Evolutionary conservation across 2,888 invertebrate species (phyloP).

Genomic region (Malacosoma neustria): DNA sequence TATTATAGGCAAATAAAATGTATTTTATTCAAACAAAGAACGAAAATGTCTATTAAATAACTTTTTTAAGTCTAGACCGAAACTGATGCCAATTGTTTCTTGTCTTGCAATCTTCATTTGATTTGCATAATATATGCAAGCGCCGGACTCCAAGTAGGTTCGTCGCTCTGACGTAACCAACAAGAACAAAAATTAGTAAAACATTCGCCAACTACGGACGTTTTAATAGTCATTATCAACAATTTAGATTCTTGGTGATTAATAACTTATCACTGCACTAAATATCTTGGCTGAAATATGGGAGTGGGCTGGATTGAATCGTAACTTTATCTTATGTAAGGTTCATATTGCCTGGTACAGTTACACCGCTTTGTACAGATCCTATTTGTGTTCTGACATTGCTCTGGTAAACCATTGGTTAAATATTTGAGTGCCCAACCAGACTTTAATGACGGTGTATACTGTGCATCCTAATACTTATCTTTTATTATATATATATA

Average conservation of each 20-base stretch:
- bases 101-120: constrained; percentile 47
- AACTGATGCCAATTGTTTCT: constrained; percentile 34
- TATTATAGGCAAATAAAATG: constrained; percentile 6
- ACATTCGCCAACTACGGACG: constrained; percentile 49
- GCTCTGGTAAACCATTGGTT: background rate
- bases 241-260: constrained; percentile 52
- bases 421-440: background rate
- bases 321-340: constrained; percentile 41
- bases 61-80: constrained; percentile 31
- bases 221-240: constrained; percentile 51
- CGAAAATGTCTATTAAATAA: constrained; percentile 14
- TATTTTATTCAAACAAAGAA: constrained; percentile 7
- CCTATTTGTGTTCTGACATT: constrained; percentile 53
- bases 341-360: constrained; percentile 59
- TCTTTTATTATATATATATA: no score
- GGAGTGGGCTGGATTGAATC: constrained; percentile 23
- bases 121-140: constrained; percentile 60
- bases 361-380: constrained; percentile 50
- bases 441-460: no score
- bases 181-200: constrained; percentile 57
- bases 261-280: constrained; percentile 39
- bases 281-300: constrained; percentile 27
- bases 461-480: no score
- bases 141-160: constrained; percentile 49
- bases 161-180: constrained; percentile 51